Evolutionary conservation across 1,140 invertebrate genomes (phyloP).

Genomic region (Chironomus tepperi): DNA sequence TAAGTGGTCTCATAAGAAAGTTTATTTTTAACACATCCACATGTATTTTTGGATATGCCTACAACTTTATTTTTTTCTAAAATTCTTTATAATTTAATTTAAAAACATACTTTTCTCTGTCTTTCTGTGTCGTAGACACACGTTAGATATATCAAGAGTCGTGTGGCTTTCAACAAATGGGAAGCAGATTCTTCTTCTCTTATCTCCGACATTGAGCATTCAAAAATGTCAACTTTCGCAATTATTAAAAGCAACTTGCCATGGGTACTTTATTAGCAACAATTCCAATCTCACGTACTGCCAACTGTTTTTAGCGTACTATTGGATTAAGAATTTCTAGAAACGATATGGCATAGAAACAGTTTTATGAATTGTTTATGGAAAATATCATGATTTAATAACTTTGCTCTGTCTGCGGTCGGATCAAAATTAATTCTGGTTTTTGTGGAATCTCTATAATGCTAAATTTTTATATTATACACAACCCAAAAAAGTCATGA

Average conservation of each 20-base stretch:
- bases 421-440: neutral
- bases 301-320: neutral
- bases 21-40: neutral
- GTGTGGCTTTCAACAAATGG: neutral
- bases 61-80: neutral
- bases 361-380: neutral
- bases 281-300: neutral
- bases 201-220: neutral
- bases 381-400: neutral
- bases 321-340: neutral
- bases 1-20: neutral
- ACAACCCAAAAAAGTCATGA: neutral
- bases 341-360: neutral
- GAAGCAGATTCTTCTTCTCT: neutral
- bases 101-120: neutral
- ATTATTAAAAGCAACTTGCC: neutral
- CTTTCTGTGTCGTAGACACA: neutral
- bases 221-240: conserved; percentile 4
- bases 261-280: neutral
- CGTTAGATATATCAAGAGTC: neutral
- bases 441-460: too few relatives aligned
- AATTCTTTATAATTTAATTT: conserved; percentile 10
- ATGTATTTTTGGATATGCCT: neutral
- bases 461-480: too few relatives aligned
- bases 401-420: neutral